A percentile compares a stretch with the other conserved stretches of the same genome.
These are phyloP conservation scores for Odontomyia ornata DNA, from an alignment of 2,888 invertebrate genomes.

Conservation along the genomic window DNA sequence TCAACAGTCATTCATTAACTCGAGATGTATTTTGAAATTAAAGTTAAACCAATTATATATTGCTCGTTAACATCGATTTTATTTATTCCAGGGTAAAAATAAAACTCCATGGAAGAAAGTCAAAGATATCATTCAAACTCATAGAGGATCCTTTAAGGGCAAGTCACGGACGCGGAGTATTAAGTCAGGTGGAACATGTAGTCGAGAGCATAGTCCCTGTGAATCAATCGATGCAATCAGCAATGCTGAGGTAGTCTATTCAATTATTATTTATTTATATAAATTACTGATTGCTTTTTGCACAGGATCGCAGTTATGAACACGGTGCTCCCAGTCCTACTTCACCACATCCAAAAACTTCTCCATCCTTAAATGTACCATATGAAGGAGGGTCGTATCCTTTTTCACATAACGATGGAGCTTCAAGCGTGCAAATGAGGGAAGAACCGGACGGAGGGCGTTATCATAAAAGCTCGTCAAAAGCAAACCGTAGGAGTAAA, in stretches of 20 bases:
- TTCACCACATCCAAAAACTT: conserved; percentile 46
- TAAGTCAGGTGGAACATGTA: conserved; percentile 50
- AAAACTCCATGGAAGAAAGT: conserved; percentile 82
- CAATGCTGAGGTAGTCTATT: conserved; percentile 44
- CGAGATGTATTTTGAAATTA: conserved; percentile 25
- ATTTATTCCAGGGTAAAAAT: conserved; percentile 61
- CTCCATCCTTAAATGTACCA: conserved; percentile 23
- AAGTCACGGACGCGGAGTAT: conserved; percentile 51
- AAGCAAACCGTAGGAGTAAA: conserved; percentile 52
- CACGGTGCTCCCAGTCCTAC: conserved; percentile 42
- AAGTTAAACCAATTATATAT: neutral
- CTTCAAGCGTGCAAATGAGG: neutral
- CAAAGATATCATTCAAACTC: conserved; percentile 78
- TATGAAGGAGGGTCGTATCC: neutral
- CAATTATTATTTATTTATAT: neutral
- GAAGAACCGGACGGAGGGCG: conserved; percentile 47
- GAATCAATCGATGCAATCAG: conserved; percentile 50
- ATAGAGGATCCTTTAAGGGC: conserved; percentile 51
- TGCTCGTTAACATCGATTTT: neutral
- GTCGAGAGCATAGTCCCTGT: conserved; percentile 52
- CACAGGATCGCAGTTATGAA: conserved; percentile 20
- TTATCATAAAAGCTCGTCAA: conserved; percentile 37
- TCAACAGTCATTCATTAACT: conserved; percentile 17
- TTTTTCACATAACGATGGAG: conserved; percentile 45
- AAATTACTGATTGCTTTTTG: no score